Evolutionary conservation across 2,888 invertebrate genomes (phyloP).

Genomic region (Petrolisthes cinctipes): DNA sequence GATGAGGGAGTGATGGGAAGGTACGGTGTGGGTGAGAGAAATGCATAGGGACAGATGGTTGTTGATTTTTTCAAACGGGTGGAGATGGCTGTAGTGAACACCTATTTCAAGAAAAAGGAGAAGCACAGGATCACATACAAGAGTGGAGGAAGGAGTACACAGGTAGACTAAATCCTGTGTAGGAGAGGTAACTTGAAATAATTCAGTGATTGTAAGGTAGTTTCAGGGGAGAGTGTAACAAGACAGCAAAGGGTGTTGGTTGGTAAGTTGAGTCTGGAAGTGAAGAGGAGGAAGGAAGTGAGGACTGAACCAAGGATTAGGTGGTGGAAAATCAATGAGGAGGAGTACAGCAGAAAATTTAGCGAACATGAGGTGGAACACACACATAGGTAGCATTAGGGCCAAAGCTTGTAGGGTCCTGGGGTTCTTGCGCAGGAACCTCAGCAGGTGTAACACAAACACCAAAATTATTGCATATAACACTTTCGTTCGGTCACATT

Average conservation of each 20-base stretch:
- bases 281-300: background rate
- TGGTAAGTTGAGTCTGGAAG: too few relatives aligned
- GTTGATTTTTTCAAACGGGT: background rate
- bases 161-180: slow-evolving; percentile 20
- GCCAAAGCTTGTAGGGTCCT: too few relatives aligned
- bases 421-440: too few relatives aligned
- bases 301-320: slow-evolving; percentile 15
- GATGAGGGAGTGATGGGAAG: slow-evolving; percentile 25
- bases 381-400: too few relatives aligned
- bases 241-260: slow-evolving; percentile 14
- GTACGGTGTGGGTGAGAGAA: slow-evolving; percentile 23
- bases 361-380: too few relatives aligned
- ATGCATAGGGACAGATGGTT: slow-evolving; percentile 19
- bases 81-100: slow-evolving; percentile 22
- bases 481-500: too few relatives aligned
- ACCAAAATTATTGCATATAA: too few relatives aligned
- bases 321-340: slow-evolving; percentile 19
- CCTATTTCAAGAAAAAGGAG: slow-evolving; percentile 30
- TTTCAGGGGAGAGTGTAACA: slow-evolving; percentile 16
- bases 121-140: slow-evolving; percentile 25
- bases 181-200: slow-evolving; percentile 31
- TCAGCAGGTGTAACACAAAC: too few relatives aligned
- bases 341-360: background rate
- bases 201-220: slow-evolving; percentile 16
- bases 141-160: slow-evolving; percentile 17